Conservation (phyloP, 2,888 invertebrate species). For the Eupithecia pulchellata region DNA sequence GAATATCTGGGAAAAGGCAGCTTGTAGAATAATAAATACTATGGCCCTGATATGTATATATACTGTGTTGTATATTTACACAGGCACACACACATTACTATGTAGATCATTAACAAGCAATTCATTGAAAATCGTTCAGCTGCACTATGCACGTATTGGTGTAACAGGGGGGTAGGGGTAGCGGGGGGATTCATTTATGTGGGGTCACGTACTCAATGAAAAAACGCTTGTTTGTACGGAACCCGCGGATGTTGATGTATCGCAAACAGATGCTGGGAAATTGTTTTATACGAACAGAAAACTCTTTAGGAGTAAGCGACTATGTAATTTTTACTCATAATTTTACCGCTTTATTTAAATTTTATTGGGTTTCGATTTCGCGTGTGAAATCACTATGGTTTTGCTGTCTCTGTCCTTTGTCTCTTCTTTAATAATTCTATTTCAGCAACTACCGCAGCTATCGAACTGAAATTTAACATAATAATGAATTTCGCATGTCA, state of each 20-base stretch:
- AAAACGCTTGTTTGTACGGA: conserved; percentile 41
- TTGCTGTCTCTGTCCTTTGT: too few species aligned
- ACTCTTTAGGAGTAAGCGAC: background rate
- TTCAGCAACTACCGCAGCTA: too few species aligned
- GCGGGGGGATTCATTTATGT: conserved; percentile 43
- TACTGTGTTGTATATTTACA: too few species aligned
- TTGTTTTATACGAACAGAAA: conserved; percentile 20
- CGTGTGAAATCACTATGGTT: too few species aligned
- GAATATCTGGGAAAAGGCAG: too few species aligned
- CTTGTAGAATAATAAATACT: too few species aligned
- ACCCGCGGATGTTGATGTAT: conserved; percentile 30
- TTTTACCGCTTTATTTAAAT: too few species aligned
- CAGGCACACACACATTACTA: background rate
- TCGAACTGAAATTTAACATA: too few species aligned
- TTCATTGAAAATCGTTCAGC: background rate
- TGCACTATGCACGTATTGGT: conserved; percentile 24
- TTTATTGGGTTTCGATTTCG: too few species aligned
- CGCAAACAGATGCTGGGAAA: conserved; percentile 28
- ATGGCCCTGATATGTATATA: too few species aligned
- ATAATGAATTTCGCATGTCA: too few species aligned
- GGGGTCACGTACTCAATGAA: conserved; percentile 43
- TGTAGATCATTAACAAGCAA: background rate
- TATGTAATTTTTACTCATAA: background rate
- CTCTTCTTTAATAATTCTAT: too few species aligned
- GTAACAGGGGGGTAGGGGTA: background rate